Base-by-base conservation (phyloP, 2,113 vertebrate genomes). In the Oncorhynchus gorbuscha region DNA sequence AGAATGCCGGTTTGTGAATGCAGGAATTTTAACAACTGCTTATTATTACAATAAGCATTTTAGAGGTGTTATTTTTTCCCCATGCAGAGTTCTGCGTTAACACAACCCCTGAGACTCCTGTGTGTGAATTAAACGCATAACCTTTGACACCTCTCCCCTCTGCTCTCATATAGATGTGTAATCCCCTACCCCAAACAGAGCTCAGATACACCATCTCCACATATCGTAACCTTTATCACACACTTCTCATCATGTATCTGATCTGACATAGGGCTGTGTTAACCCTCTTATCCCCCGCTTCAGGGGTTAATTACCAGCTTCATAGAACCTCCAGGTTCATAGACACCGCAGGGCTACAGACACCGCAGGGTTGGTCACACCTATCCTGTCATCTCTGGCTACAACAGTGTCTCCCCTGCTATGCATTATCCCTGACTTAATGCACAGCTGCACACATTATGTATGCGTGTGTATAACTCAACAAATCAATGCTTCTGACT, bases 221-320 rank as follows among this genome's bases (percentile, higher is more conserved):
- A 69, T 1, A 39, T n/a, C 1, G 8, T 45, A 45, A 45, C 39
- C 39, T 11, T 45, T 32, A 70, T 28, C 7, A 59, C 70, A 62
- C 45, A 66, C 69, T 70, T 76, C 45, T 48, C 22, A 61, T 75
- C 28, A 78, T 74, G 76, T 71, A 66, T 83, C 62, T 18, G 9
- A 28, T 26, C 22, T 28, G 39, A 45, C 39, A 45, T 3, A 45
- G 39, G 39, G 39, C 39, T 65, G 62, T 9, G 62, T 73, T 71
- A 51, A 78, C 81, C 78, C 74, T 84, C 78, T 71, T 30, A 79
- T 75, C 51, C 28, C 51, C 51, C 4, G 48, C 77, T 71, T 77
- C 66, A 81, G 76, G 79, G 73, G 77, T 84, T 84, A 88, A 88
- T 87, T 85, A 77, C 71, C n/a, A 51, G 83, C 35, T 69, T 7